phyloP scores from a whole-genome alignment of 2,113 vertebrate species.

The Oreochromis spilurus region DNA sequence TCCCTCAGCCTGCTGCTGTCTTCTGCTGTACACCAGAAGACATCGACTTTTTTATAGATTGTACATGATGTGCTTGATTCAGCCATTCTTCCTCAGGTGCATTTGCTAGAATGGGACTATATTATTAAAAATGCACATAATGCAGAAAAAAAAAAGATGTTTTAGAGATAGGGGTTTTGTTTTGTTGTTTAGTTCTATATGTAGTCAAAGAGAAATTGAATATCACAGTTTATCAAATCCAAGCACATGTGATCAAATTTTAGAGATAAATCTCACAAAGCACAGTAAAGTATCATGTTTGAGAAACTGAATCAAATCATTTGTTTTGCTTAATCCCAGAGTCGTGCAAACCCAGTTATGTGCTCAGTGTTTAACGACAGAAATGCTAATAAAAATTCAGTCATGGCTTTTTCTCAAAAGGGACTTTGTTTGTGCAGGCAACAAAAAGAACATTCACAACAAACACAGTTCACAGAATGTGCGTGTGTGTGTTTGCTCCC shows the following conservation, averaged over 20 bases:
- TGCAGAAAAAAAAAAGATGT: not conserved
- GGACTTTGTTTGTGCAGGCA: not conserved
- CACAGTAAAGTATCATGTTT: accelerated
- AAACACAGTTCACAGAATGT: not conserved
- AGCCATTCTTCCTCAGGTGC: not conserved
- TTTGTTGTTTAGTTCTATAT: not conserved
- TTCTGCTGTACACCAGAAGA: not conserved
- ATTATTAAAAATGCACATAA: accelerated
- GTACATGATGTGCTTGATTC: not conserved
- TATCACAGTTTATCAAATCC: accelerated
- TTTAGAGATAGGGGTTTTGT: not conserved
- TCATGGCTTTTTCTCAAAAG: not conserved
- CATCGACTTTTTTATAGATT: not conserved
- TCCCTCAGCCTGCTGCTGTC: not conserved
- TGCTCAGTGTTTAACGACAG: not conserved
- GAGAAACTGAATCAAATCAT: not conserved
- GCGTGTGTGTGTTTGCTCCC: not conserved
- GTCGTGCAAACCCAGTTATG: not conserved
- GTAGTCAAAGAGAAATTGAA: not conserved
- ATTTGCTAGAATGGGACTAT: not conserved
- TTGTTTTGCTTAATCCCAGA: not conserved
- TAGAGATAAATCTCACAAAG: not conserved
- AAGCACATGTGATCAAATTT: not conserved
- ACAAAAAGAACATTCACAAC: not conserved
- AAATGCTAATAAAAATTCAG: not conserved